A percentile compares a stretch with the other conserved stretches of the same genome.
These are phyloP conservation scores for Aptenodytes patagonicus DNA, from an alignment of 2,113 vertebrate species.

Conservation along the genomic window DNA sequence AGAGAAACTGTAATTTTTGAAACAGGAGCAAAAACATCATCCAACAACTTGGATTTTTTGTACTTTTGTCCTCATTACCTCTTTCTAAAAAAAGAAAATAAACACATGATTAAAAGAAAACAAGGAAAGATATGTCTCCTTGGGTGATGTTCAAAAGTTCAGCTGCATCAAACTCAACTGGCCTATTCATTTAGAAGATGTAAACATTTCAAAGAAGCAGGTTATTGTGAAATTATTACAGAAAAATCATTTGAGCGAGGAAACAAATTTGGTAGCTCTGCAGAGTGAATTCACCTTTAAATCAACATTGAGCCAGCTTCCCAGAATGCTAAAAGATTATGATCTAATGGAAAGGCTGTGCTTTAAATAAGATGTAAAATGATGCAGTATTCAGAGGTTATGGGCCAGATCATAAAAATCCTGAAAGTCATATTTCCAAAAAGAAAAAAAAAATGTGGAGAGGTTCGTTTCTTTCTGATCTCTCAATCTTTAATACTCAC, in stretches of 20 bases:
- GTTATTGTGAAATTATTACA: background rate
- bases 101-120: background rate
- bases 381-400: background rate
- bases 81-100: background rate
- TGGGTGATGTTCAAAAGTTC: background rate
- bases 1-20: background rate
- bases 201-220: background rate
- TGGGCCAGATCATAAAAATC: background rate
- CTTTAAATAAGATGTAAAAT: background rate
- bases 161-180: background rate
- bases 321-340: background rate
- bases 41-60: background rate
- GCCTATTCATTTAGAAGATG: background rate
- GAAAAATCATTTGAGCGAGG: background rate
- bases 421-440: background rate
- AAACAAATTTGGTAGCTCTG: background rate
- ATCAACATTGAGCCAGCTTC: background rate
- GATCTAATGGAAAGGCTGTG: background rate
- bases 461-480: background rate
- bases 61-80: background rate
- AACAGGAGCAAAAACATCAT: background rate
- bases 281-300: background rate
- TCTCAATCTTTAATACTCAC: background rate
- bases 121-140: background rate
- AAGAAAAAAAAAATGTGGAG: background rate